These are phyloP conservation scores for Sympetrum striolatum DNA, from an alignment of 2,888 invertebrate species.

Conservation along the genomic window DNA sequence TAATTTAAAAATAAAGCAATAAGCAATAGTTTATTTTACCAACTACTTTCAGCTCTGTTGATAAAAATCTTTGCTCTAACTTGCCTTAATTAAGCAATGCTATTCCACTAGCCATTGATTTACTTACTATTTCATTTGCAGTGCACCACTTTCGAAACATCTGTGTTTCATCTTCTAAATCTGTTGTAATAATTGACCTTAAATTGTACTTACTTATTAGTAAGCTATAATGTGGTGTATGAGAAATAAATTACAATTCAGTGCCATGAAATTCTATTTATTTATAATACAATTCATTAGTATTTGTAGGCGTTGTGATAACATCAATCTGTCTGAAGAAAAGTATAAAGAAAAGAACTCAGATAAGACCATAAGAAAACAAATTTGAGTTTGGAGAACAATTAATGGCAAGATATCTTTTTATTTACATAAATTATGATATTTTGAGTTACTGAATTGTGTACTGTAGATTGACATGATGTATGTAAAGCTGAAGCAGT, in stretches of 20 bases:
- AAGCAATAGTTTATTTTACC: neutral
- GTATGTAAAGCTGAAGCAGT: no score
- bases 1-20: slow-evolving; percentile 30
- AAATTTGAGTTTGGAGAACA: no score
- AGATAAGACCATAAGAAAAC: no score
- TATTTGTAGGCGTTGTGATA: no score
- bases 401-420: no score
- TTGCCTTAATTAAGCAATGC: neutral
- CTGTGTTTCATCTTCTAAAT: neutral
- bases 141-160: neutral
- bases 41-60: neutral
- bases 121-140: neutral
- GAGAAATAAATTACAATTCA: neutral
- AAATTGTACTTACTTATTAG: neutral
- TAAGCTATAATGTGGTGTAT: neutral
- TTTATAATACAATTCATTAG: no score
- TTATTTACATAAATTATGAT: no score
- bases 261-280: neutral
- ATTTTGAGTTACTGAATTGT: no score
- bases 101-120: no score
- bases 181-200: neutral
- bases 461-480: no score
- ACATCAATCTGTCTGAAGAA: no score
- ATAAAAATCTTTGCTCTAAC: neutral
- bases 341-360: no score